Evolutionary conservation across 2,113 vertebrate species (phyloP), one percentile per base, ranked within the genome.

Genomic region (Otus sunia): DNA sequence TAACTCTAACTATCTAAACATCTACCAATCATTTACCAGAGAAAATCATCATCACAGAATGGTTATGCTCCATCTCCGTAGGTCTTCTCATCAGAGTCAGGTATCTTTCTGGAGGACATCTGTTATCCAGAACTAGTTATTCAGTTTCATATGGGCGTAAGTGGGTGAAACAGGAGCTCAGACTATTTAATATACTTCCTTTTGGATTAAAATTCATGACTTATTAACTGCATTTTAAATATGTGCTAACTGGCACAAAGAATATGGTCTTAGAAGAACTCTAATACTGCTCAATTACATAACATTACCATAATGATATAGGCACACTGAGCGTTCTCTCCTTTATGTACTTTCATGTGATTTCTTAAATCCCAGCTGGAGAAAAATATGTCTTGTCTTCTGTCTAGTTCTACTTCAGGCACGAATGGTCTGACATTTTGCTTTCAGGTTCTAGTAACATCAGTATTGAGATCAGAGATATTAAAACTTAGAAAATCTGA

Each of bases 401-500:
- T 88, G 39, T 59, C 78, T 96, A 90, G 67, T 88, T 92, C 66
- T 85, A 93, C 80, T 88, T 95, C 85, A 87, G 45, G 63, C 71
- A 78, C 49, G 93, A 96, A 16, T 5, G 11, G 58, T 77, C 55
- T 96, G 83, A 96, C 80, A 90, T 92, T 93, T 50, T 88, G 52
- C 86, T 93, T 97, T 92, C 87, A 80, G 71, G 75, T 74, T 94
- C 94, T 86, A 86, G 25, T 62, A 96, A 94, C 69, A 87, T 60
- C 76, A 96, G 89, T 41, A 76, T 29, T 83, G 91, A 97, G 69
- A 97, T 64, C 87, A 94, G 74, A 96, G 88, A 95, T 77, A 90
- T 14, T 77, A 94, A 81, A 90, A 71, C 63, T 80, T 72, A 43
- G 71, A 62, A 96, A 85, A 92, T 75, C 82, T 92, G 84, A 83